Base-by-base conservation (phyloP, 2,797 vertebrate genomes). In the Coreius guichenoti region DNA sequence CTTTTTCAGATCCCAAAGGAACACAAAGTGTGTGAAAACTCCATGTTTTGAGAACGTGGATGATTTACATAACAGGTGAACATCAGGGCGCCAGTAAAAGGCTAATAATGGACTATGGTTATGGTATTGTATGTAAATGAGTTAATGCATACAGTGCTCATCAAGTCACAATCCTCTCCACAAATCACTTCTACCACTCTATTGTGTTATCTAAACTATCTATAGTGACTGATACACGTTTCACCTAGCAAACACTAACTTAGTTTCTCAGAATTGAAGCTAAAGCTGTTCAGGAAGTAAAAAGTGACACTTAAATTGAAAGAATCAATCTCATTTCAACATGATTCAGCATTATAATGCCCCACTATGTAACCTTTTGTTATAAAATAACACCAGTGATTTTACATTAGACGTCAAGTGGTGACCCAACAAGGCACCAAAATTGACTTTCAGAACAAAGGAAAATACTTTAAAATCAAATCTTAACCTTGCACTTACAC, bases 61-160 rank as follows among this genome's bases (percentile, higher is more conserved):
- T 31, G 26, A 65, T 65, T 47, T 65, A 49, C 56, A 75, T 75
- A 74, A 75, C 45, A 49, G 29, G 14, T 26, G 14, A 36, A 61
- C 29, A 4, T 75, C 16, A 49, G 72, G 17, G 56, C 5, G 0
- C 16, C 58, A 45, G 58, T 79, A 65, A 63, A 65, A 79, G 39
- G n/a, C 39, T 21, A 65, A 65, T 79, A 79, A 79, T 79, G 58
- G 39, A 83, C 70, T 49, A 82, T 36, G 63, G 54, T 74, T 73
- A 51, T 69, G 47, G 4, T 54, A 63, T 82, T 83, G 56, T 36
- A 49, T 83, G 21, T 36, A 83, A 80, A 69, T 69, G 1, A 80
- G 21, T 7, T 14, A 80, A 75, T 49, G 58, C 29, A 63, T 65
- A 49, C 43, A 73, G 51, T 31, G 26, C 39, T 72, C 29, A 70